Conservation (phyloP, 37 sponge, comb jelly and placozoan genomes). For the Amphimedon queenslandica region DNA sequence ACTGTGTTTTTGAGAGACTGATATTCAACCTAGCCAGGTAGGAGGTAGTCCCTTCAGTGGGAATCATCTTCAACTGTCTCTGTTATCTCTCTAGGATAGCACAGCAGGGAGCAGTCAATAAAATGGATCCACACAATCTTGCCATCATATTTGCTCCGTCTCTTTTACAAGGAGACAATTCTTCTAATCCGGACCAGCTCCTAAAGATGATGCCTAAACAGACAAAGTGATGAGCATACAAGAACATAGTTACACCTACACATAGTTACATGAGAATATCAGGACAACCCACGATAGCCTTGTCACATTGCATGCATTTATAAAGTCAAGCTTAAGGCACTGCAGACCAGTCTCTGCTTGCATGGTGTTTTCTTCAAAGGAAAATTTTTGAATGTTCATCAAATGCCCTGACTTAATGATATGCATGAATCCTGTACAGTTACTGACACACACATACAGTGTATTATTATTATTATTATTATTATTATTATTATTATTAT, state of each 20-base stretch:
- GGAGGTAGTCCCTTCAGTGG: background rate
- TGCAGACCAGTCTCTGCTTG: background rate
- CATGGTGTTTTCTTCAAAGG: background rate
- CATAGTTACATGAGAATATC: too few species aligned
- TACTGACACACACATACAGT: too few species aligned
- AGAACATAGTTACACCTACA: background rate
- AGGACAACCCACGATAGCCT: too few species aligned
- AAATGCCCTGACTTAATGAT: too few species aligned
- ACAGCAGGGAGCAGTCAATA: slow-evolving; percentile 69
- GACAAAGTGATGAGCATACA: slow-evolving; percentile 27
- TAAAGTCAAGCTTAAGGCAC: background rate
- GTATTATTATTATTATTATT: too few species aligned
- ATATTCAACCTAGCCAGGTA: slow-evolving; percentile 81
- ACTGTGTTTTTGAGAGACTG: slow-evolving; percentile 69
- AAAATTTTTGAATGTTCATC: background rate
- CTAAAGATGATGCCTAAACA: slow-evolving; percentile 73
- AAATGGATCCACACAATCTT: slow-evolving; percentile 70
- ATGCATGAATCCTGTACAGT: too few species aligned
- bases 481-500: too few species aligned
- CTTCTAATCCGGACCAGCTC: slow-evolving; percentile 48
- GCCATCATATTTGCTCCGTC: slow-evolving; percentile 88
- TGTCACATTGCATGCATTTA: too few species aligned
- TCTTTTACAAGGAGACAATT: slow-evolving; percentile 42
- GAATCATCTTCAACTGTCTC: background rate
- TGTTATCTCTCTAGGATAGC: slow-evolving; percentile 50